These are phyloP conservation scores for Panurus biarmicus DNA, from an alignment of 2,113 vertebrate species.

Conservation along the genomic window DNA sequence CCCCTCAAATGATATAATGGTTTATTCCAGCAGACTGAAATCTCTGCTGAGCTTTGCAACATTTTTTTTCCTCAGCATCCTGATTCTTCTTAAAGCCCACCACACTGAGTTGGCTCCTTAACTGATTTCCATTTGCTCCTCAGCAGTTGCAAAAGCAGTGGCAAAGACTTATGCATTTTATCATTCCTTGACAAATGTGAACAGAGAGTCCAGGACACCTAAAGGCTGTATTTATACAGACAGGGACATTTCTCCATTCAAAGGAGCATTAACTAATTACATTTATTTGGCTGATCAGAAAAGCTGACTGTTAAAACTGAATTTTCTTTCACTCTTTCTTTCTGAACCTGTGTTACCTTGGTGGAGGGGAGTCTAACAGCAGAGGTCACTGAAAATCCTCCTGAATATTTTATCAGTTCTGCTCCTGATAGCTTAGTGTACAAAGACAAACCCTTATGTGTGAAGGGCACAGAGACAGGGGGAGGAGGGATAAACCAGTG, in stretches of 20 bases:
- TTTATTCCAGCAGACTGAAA: neutral
- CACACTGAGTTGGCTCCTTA: neutral
- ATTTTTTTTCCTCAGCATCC: neutral
- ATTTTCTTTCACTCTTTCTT: neutral
- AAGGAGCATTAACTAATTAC: neutral
- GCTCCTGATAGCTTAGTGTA: conserved; percentile 9
- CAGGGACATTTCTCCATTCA: neutral
- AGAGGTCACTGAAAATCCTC: conserved; percentile 43
- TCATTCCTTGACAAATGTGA: neutral
- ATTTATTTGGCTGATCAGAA: neutral
- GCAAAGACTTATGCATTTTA: neutral
- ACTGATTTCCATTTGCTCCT: neutral
- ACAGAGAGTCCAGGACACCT: neutral
- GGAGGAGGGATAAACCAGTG: neutral
- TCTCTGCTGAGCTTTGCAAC: neutral
- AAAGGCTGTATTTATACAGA: neutral
- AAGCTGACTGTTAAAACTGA: neutral
- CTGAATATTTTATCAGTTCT: conserved; percentile 59
- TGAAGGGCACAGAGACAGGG: neutral
- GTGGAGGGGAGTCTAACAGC: neutral
- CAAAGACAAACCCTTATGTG: conserved; percentile 37
- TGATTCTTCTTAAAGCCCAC: neutral
- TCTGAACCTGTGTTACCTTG: neutral
- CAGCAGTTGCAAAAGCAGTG: neutral
- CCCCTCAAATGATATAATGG: neutral